Evolutionary conservation across 2,797 vertebrate genomes (phyloP).

Genomic region (Gadopsis bispinosus): DNA sequence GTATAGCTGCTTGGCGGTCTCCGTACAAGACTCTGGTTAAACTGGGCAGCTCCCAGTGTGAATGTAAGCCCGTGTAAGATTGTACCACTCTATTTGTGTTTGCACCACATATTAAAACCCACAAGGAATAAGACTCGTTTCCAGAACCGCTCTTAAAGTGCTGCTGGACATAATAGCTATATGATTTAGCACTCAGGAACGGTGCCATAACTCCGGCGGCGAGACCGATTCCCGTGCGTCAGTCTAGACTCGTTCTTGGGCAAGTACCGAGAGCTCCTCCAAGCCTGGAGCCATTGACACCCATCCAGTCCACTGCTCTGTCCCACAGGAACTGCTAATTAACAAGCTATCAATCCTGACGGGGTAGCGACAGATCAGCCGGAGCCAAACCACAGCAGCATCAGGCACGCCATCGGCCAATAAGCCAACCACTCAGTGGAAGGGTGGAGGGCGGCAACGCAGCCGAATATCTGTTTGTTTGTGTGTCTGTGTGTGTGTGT

Average conservation of each 20-base stretch:
- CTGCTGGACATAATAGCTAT: conserved; percentile 22
- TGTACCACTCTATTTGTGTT: conserved; percentile 56
- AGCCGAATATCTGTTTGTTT: conserved; percentile 4
- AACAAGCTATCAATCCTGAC: conserved; percentile 70
- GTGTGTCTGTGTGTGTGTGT: neutral
- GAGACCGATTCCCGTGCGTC: neutral
- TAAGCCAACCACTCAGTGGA: conserved; percentile 36
- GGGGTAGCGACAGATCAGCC: conserved; percentile 49
- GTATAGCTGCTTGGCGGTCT: conserved; percentile 45
- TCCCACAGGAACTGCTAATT: conserved; percentile 67
- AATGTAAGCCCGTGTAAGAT: conserved; percentile 38
- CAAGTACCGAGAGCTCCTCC: conserved; percentile 21
- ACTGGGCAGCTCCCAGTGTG: conserved; percentile 52
- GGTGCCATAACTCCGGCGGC: conserved; percentile 26
- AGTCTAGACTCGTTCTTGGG: conserved; percentile 31
- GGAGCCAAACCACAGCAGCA: conserved; percentile 67
- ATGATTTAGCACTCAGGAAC: conserved; percentile 18
- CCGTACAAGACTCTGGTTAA: conserved; percentile 35
- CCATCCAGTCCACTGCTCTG: conserved; percentile 48
- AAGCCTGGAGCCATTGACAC: conserved; percentile 52
- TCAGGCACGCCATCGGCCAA: conserved; percentile 63
- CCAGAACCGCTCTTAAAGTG: conserved; percentile 43
- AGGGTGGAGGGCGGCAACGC: conserved; percentile 48
- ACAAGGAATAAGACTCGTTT: conserved; percentile 44
- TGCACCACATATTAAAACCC: conserved; percentile 62